A percentile compares a stretch with the other conserved stretches of the same genome.
Conservation (phyloP, 2,888 invertebrate genomes). For the Epirrhoe tristata region DNA sequence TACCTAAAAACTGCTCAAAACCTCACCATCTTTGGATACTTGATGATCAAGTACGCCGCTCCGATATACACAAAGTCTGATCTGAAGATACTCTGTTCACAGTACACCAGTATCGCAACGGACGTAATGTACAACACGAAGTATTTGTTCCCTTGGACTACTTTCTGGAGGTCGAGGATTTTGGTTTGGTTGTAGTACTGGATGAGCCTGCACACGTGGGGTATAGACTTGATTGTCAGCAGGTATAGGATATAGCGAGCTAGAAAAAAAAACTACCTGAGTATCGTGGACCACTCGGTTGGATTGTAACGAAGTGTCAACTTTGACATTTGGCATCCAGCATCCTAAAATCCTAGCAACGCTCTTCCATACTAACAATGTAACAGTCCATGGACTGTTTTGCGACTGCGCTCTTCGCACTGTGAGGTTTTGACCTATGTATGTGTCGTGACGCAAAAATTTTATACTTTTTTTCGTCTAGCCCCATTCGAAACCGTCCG, state of each 20-base stretch:
- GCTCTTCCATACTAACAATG: too few species aligned
- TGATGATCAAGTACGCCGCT: slow-evolving; percentile 54
- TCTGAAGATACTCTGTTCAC: slow-evolving; percentile 46
- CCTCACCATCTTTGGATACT: slow-evolving; percentile 63
- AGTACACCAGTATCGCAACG: slow-evolving; percentile 44
- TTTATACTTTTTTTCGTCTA: too few species aligned
- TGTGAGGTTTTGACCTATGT: too few species aligned
- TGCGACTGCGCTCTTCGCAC: too few species aligned
- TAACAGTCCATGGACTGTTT: too few species aligned
- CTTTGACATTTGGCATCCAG: too few species aligned
- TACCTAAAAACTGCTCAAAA: too few species aligned
- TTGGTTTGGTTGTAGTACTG: background rate
- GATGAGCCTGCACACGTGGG: slow-evolving; percentile 18
- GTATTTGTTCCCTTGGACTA: slow-evolving; percentile 46
- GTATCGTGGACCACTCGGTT: too few species aligned
- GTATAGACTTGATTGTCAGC: slow-evolving; percentile 51
- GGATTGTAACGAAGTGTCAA: too few species aligned
- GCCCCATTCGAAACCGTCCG: too few species aligned
- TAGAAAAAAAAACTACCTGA: slow-evolving; percentile 44
- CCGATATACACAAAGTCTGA: slow-evolving; percentile 58
- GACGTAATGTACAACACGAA: slow-evolving; percentile 43
- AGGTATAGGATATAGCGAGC: slow-evolving; percentile 63
- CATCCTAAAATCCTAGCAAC: too few species aligned
- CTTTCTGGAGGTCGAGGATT: slow-evolving; percentile 15
- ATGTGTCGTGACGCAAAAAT: too few species aligned